phyloP scores from a whole-genome alignment of 1,140 invertebrate genomes.

The Lepeophtheirus salmonis region DNA sequence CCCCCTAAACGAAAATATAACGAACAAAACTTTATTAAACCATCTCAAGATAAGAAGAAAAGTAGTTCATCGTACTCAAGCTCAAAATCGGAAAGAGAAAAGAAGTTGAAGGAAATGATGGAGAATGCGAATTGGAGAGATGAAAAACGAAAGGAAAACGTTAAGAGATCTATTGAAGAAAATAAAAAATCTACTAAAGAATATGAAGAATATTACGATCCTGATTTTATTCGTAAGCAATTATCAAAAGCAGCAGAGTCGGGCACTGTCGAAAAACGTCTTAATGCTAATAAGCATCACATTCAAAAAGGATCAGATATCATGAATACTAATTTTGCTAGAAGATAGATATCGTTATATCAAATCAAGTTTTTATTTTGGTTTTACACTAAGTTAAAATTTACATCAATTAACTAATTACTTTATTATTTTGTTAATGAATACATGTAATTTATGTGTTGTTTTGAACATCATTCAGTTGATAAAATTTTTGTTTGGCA shows the following conservation, averaged over 20 bases:
- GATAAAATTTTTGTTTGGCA: too few relatives aligned
- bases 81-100: neutral
- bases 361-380: too few relatives aligned
- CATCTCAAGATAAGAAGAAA: slow-evolving; percentile 32
- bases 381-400: too few relatives aligned
- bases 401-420: too few relatives aligned
- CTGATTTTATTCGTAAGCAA: slow-evolving; percentile 38
- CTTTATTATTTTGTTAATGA: too few relatives aligned
- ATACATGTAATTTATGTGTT: too few relatives aligned
- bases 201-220: slow-evolving; percentile 33
- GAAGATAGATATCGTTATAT: slow-evolving; percentile 29
- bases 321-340: slow-evolving; percentile 52
- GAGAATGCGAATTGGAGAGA: slow-evolving; percentile 50
- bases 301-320: slow-evolving; percentile 45
- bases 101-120: slow-evolving; percentile 56
- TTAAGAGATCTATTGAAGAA: slow-evolving; percentile 41
- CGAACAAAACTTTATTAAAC: slow-evolving; percentile 26
- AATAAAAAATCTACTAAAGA: slow-evolving; percentile 33
- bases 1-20: slow-evolving; percentile 17
- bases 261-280: slow-evolving; percentile 47
- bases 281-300: slow-evolving; percentile 59
- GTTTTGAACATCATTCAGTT: too few relatives aligned
- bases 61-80: slow-evolving; percentile 52
- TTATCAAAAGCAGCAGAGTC: slow-evolving; percentile 42
- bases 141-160: slow-evolving; percentile 40